These are phyloP conservation scores for Gobius niger DNA, from an alignment of 2,113 vertebrate genomes.

Conservation along the genomic window DNA sequence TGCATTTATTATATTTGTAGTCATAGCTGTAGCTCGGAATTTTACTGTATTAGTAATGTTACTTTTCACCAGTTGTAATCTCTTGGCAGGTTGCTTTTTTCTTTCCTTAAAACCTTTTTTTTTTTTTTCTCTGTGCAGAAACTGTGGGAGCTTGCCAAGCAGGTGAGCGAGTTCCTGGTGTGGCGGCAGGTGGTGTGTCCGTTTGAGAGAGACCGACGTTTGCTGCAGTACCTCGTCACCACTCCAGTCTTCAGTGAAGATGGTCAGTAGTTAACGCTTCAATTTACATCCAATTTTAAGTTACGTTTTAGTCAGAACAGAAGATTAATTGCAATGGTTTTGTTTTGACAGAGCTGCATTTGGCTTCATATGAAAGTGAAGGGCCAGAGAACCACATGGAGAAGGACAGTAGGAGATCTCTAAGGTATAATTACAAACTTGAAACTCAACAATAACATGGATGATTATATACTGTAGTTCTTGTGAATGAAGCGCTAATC, in stretches of 20 bases:
- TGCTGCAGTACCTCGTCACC: conserved; percentile 90
- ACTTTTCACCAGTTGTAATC: neutral
- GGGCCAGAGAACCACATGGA: conserved; percentile 94
- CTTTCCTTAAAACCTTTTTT: neutral
- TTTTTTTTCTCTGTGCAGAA: conserved; percentile 76
- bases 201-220: conserved; percentile 89
- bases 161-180: conserved; percentile 93
- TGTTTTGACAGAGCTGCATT: conserved; percentile 84
- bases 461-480: too few species aligned
- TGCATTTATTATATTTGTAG: too few species aligned
- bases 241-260: conserved; percentile 91
- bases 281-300: neutral
- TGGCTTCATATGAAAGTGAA: conserved; percentile 95
- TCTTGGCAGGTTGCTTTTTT: neutral
- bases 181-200: conserved; percentile 97
- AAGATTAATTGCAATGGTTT: conserved; percentile 14
- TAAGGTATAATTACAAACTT: conserved; percentile 79
- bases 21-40: neutral
- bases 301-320: neutral
- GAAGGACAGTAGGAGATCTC: conserved; percentile 93
- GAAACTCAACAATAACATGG: too few species aligned
- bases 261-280: conserved; percentile 63
- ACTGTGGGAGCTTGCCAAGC: conserved; percentile 95
- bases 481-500: neutral
- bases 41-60: neutral